Conservation (phyloP, 2,888 invertebrate species). For the Linnaemya vulpina region DNA sequence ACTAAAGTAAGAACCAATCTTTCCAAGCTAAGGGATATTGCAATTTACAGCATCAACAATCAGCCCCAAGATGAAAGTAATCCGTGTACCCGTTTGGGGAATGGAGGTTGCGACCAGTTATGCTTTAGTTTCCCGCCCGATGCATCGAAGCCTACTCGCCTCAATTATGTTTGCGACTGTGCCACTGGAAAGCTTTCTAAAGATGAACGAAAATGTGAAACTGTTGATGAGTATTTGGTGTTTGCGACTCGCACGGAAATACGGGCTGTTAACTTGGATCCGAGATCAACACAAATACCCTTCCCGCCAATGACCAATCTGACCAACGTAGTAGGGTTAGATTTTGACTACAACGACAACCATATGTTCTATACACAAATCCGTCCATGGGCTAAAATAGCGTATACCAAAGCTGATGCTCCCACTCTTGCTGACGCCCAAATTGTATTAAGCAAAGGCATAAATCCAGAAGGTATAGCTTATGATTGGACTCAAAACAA, state of each 20-base stretch:
- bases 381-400: conserved; percentile 94
- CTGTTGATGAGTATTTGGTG: conserved; percentile 94
- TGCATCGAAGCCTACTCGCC: conserved; percentile 81
- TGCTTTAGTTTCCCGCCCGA: conserved; percentile 96
- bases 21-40: conserved; percentile 93
- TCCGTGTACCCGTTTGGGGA: conserved; percentile 89
- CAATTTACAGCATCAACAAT: conserved; percentile 93
- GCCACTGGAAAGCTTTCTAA: conserved; percentile 91
- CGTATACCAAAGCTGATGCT: conserved; percentile 89
- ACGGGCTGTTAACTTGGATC: conserved; percentile 94
- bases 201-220: conserved; percentile 89
- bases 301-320: conserved; percentile 93
- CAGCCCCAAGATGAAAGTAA: conserved; percentile 93
- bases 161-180: conserved; percentile 92
- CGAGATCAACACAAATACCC: conserved; percentile 90
- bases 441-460: conserved; percentile 89
- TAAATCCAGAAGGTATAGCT: conserved; percentile 96
- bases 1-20: conserved; percentile 91
- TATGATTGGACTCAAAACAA: conserved; percentile 99
- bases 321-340: conserved; percentile 96
- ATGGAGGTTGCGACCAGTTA: conserved; percentile 95
- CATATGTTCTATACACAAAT: conserved; percentile 96
- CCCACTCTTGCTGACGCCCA: conserved; percentile 87
- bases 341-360: conserved; percentile 95
- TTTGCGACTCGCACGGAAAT: conserved; percentile 98